Evolutionary conservation across 2,113 vertebrate species (phyloP), one percentile per base, ranked within the genome.

Genomic region (Nerophis ophidion): DNA sequence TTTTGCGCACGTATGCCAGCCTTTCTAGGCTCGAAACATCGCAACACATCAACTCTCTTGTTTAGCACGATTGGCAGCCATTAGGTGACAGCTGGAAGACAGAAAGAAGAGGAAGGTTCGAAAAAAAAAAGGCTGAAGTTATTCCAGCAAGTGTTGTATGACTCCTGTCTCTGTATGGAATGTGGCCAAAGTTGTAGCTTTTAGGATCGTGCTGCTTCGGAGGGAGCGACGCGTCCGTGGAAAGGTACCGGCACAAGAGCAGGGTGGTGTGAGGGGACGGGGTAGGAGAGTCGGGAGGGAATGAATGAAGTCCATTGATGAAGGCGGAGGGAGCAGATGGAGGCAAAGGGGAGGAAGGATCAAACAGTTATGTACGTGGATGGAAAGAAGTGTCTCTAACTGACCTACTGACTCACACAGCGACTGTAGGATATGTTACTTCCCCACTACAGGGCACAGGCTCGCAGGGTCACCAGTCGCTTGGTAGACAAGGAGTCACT

Each of bases 301-400:
- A 86, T 87, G 85, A 87, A 87, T 79, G 81, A 82, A 61, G 56
- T 51, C 83, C 85, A 87, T 87, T 81, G 82, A 86, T 75, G 72
- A 74, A 81, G 76, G 67, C 19, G 47, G 48, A 79, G 70, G 60
- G 64, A 69, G 63, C 15, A 65, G 67, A 76, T 45, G 49, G 69
- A 77, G 66, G 72, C 67, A 66, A 80, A 79, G 62, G 62, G 49
- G 68, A 68, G 66, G 70, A 71, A 69, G 76, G 77, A 80, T 83
- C 81, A 83, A 81, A 44, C 84, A 71, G 48, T 50, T 84, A 82
- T 89, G 87, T 89, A 80, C 85, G 81, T 4, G 54, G 72, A 65
- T 14, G 61, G 65, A 63, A 26, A 53, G 51, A 72, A 13, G 57
- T 7, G 40, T 57, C 33, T 50, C 60, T 16, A 40, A 59, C 62